Base-by-base conservation (phyloP, 2,797 vertebrate species). In the Lithobates pipiens region DNA sequence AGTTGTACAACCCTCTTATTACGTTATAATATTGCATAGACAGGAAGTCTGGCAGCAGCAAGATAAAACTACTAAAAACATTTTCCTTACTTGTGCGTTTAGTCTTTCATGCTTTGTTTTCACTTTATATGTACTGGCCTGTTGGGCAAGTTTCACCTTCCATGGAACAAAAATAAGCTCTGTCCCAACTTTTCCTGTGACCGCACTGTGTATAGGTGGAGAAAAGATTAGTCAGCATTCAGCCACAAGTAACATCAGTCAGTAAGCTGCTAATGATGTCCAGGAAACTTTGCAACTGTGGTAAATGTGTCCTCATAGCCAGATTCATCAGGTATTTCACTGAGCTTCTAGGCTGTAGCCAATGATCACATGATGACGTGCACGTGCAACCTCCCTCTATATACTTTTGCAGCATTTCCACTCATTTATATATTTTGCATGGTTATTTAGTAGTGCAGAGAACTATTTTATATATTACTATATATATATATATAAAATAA, bases 31-130 rank as follows among this genome's bases (percentile, higher is more conserved):
- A 21, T 15, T 42, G 16, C 27, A 10, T 42, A 81, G 69, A 72
- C 69, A 81, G 79, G 79, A 81, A 81, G 79, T 81, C 79, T 81
- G 69, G 3, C n/a, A 73, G 50, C 69, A 72, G 13, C 34, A 36
- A 81, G 79, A 81, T 81, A 81, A 46, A 50, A 79, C 42, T 10
- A 9, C 39, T 9, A 39, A 39, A 65, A 65, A 23, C 39, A 5
- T 21, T 76, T 69, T 73, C 15, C 7, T 76, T 29, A 29, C 32
- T 10, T 67, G 65, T 5, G 34, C 7, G 34, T 39, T 3, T 36
- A 36, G 18, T 29, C 21, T 39, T 39, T 39, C 61, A 65, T 50
- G 15, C 10, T 69, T 57, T 70, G n/a, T 72, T 57, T 85, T 44
- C 16, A 4, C 44, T 83, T 54, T 27, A 13, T 25, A 13, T 76